phyloP scores from a whole-genome alignment of 2,888 invertebrate species.

The Criorhina ranunculi region DNA sequence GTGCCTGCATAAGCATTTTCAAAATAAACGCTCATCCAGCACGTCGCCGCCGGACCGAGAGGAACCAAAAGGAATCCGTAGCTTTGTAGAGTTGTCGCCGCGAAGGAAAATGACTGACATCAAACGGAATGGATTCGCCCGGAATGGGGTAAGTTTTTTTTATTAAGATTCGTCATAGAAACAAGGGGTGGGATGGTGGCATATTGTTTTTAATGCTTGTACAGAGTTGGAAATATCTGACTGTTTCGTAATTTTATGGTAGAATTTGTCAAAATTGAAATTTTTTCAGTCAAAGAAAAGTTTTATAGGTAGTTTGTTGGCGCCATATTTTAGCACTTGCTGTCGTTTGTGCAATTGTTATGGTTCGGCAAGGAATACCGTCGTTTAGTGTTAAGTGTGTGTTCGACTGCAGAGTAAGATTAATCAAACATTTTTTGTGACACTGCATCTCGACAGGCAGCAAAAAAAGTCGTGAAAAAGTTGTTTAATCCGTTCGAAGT shows the following conservation, averaged over 20 bases:
- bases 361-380: too few species aligned
- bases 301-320: not conserved
- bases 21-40: conserved; percentile 25
- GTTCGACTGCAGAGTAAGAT: too few species aligned
- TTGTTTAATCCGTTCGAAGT: too few species aligned
- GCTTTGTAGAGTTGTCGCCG: conserved; percentile 7
- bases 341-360: not conserved
- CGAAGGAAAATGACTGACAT: conserved; percentile 61
- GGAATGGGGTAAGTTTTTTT: conserved; percentile 64
- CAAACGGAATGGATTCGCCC: conserved; percentile 66
- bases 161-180: not conserved
- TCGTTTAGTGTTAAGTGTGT: too few species aligned
- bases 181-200: conserved; percentile 11
- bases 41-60: not conserved
- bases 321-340: not conserved
- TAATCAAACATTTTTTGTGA: too few species aligned
- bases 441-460: too few species aligned
- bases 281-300: not conserved
- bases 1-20: conserved; percentile 63
- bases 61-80: not conserved
- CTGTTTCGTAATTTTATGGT: not conserved
- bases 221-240: not conserved
- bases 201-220: conserved; percentile 13
- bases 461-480: too few species aligned
- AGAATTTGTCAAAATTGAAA: not conserved